Evolutionary conservation across 2,797 vertebrate species (phyloP).

Genomic region (Muraenolepis orangiensis): DNA sequence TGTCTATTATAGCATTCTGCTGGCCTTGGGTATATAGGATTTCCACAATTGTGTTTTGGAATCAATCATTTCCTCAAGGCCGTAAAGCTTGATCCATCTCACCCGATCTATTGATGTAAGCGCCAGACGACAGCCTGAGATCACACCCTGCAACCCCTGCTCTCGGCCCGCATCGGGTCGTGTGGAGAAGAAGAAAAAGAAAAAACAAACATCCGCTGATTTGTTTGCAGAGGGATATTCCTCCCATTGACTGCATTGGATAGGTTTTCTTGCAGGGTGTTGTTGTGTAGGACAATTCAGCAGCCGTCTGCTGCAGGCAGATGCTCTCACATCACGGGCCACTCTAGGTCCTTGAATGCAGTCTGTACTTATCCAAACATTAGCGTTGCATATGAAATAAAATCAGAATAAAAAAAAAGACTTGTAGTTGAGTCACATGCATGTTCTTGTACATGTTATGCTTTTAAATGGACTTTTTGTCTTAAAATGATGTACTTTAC

Average conservation of each 20-base stretch:
- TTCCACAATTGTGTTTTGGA: background rate
- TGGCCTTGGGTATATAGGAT: slow-evolving; percentile 11
- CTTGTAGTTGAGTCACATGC: no score
- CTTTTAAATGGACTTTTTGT: no score
- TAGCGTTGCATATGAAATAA: background rate
- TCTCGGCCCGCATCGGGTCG: slow-evolving; percentile 15
- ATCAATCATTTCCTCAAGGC: slow-evolving; percentile 20
- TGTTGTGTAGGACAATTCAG: slow-evolving; percentile 14
- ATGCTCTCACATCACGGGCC: no score
- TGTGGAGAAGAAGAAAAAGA: background rate
- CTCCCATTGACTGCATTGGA: slow-evolving; percentile 15
- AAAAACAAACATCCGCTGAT: background rate
- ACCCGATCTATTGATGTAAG: slow-evolving; percentile 28
- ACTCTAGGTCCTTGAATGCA: no score
- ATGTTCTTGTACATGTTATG: no score
- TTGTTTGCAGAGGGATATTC: slow-evolving; percentile 2
- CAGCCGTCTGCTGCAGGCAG: background rate
- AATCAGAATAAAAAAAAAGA: background rate
- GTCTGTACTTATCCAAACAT: background rate
- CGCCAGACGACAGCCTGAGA: slow-evolving; percentile 25
- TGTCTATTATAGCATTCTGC: background rate
- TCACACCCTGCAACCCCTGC: background rate
- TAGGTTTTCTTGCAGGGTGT: background rate
- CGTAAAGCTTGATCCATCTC: slow-evolving; percentile 20
- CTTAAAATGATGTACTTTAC: no score